Percentiles rank a stretch among this genome's conserved stretches.
Evolutionary conservation across 2,113 vertebrate species (phyloP).

Genomic region (Todiramphus chloris): DNA sequence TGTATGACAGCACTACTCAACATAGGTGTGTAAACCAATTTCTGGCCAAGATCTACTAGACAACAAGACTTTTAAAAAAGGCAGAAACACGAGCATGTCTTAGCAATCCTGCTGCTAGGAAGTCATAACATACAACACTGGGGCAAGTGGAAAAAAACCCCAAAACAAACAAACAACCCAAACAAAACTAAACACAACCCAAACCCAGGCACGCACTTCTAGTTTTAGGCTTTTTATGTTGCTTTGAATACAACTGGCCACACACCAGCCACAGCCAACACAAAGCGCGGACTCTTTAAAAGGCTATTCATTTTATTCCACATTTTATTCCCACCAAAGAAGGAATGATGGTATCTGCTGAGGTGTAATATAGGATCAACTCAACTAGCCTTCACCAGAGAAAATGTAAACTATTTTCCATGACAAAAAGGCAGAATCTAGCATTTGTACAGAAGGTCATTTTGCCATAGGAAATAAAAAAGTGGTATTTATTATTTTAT

Average conservation of each 20-base stretch:
- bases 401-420: not conserved
- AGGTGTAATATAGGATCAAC: not conserved
- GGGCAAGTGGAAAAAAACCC: not conserved
- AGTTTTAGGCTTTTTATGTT: not conserved
- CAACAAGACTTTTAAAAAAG: not conserved
- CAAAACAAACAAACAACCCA: too few relatives aligned
- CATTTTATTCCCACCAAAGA: not conserved
- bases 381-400: fast-evolving
- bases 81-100: not conserved
- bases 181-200: not conserved
- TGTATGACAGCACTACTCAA: not conserved
- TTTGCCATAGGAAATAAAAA: not conserved
- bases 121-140: not conserved
- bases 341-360: not conserved
- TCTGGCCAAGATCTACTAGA: not conserved
- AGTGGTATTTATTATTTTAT: not conserved
- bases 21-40: not conserved
- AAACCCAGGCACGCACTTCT: not conserved
- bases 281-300: not conserved
- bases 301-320: not conserved
- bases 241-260: not conserved
- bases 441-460: not conserved
- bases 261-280: not conserved
- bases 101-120: not conserved
- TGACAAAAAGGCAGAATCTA: not conserved